A percentile compares a stretch with the other conserved stretches of the same genome.
Evolutionary conservation across 2,888 invertebrate genomes (phyloP).

Genomic region (Cheilosia impressa): DNA sequence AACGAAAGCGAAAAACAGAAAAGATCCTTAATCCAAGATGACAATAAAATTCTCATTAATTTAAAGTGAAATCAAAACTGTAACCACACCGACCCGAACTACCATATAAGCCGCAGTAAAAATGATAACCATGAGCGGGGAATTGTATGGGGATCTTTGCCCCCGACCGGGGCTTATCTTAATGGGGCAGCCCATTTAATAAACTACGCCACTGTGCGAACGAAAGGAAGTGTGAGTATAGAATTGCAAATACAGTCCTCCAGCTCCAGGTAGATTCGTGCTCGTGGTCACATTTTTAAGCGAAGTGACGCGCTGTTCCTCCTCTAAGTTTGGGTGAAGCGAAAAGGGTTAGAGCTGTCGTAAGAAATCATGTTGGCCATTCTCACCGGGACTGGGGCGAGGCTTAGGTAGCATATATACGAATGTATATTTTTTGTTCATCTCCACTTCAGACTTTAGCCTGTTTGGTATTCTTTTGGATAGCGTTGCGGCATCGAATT

Average conservation of each 20-base stretch:
- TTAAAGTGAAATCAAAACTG: slow-evolving; percentile 62
- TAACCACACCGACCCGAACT: slow-evolving; percentile 46
- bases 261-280: slow-evolving; percentile 51
- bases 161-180: slow-evolving; percentile 64
- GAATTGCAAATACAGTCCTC: slow-evolving; percentile 41
- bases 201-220: slow-evolving; percentile 70
- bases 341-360: slow-evolving; percentile 62
- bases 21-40: slow-evolving; percentile 24
- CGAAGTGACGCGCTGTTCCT: slow-evolving; percentile 21
- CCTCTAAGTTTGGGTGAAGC: slow-evolving; percentile 27
- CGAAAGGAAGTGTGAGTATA: slow-evolving; percentile 3
- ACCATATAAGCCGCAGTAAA: slow-evolving; percentile 58
- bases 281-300: neutral
- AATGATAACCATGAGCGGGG: slow-evolving; percentile 42
- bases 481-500: slow-evolving; percentile 64
- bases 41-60: slow-evolving; percentile 66
- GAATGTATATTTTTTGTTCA: slow-evolving; percentile 15
- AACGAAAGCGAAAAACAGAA: neutral
- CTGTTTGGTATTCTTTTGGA: slow-evolving; percentile 38
- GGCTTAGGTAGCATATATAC: slow-evolving; percentile 3
- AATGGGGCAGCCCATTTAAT: slow-evolving; percentile 66
- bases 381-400: slow-evolving; percentile 24
- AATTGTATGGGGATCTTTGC: slow-evolving; percentile 37
- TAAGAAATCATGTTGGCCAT: slow-evolving; percentile 61
- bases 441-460: neutral